A percentile compares a stretch with the other conserved stretches of the same genome.
These are phyloP conservation scores for Drosophila cardini DNA, from an alignment of 1,140 invertebrate genomes.

Conservation along the genomic window DNA sequence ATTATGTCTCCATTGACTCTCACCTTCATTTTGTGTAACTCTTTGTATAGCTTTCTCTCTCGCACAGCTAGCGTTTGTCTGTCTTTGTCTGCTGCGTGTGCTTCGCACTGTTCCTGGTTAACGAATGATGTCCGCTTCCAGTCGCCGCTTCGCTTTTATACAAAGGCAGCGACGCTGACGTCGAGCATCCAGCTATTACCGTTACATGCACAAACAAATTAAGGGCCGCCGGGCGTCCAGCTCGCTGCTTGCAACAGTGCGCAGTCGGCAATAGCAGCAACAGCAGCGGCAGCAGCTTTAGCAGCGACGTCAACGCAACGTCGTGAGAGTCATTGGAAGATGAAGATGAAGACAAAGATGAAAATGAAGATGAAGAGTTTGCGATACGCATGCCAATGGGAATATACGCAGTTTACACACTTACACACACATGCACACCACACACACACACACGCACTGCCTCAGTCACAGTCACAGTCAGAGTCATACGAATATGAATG, in stretches of 20 bases:
- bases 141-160: slow-evolving; percentile 68
- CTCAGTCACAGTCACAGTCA: not conserved
- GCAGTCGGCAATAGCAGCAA: slow-evolving; percentile 7
- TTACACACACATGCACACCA: not conserved
- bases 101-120: slow-evolving; percentile 55
- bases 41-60: slow-evolving; percentile 31
- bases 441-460: not conserved
- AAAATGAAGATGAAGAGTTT: slow-evolving; percentile 45
- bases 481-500: slow-evolving; percentile 3
- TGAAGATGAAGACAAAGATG: slow-evolving; percentile 20
- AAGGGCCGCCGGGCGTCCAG: slow-evolving; percentile 36
- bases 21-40: slow-evolving; percentile 66
- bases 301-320: slow-evolving; percentile 15
- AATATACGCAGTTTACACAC: slow-evolving; percentile 7
- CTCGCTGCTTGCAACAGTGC: slow-evolving; percentile 18
- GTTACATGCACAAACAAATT: slow-evolving; percentile 26
- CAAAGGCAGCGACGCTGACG: slow-evolving; percentile 39
- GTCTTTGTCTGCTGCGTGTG: slow-evolving; percentile 43
- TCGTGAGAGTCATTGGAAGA: slow-evolving; percentile 22
- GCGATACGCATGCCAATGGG: slow-evolving; percentile 39
- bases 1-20: slow-evolving; percentile 43
- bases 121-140: slow-evolving; percentile 71
- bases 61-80: not conserved
- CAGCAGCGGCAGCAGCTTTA: not conserved
- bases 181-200: slow-evolving; percentile 43